Evolutionary conservation across 2,113 vertebrate genomes (phyloP).

Genomic region (Odocoileus hemionus): DNA sequence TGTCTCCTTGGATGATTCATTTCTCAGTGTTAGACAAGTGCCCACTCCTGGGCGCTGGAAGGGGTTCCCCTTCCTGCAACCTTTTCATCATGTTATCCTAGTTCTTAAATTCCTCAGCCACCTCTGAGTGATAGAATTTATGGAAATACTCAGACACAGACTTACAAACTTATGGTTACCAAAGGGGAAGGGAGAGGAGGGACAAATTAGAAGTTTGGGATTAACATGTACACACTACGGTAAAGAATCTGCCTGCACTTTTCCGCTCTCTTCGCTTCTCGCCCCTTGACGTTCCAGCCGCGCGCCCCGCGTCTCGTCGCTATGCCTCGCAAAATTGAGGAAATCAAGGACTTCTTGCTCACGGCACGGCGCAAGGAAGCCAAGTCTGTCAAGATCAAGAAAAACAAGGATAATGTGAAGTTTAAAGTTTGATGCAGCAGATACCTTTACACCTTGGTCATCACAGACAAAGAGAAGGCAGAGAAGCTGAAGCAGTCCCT

Average conservation of each 20-base stretch:
- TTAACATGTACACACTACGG: neutral
- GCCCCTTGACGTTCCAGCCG: too few species aligned
- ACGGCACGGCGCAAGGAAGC: too few species aligned
- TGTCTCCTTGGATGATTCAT: neutral
- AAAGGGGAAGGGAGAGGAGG: neutral
- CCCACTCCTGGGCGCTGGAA: neutral
- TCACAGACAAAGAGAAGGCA: conserved; percentile 99
- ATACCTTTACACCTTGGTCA: conserved; percentile 97
- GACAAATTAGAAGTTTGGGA: neutral
- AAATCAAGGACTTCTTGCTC: too few species aligned
- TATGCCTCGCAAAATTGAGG: too few species aligned
- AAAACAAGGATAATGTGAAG: conserved; percentile 98
- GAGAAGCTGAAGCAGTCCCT: conserved; percentile 99
- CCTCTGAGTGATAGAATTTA: neutral
- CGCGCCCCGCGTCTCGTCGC: too few species aligned
- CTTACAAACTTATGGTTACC: neutral
- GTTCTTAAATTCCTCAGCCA: neutral
- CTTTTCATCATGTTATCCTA: neutral
- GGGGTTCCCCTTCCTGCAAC: neutral
- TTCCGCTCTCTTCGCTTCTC: too few species aligned
- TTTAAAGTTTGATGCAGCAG: conserved; percentile 99
- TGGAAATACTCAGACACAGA: neutral
- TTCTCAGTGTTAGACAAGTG: neutral
- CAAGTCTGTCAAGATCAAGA: conserved; percentile 96
- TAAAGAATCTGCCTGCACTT: neutral